phyloP scores from a whole-genome alignment of 2,797 vertebrate genomes.

The Cebuella pygmaea region DNA sequence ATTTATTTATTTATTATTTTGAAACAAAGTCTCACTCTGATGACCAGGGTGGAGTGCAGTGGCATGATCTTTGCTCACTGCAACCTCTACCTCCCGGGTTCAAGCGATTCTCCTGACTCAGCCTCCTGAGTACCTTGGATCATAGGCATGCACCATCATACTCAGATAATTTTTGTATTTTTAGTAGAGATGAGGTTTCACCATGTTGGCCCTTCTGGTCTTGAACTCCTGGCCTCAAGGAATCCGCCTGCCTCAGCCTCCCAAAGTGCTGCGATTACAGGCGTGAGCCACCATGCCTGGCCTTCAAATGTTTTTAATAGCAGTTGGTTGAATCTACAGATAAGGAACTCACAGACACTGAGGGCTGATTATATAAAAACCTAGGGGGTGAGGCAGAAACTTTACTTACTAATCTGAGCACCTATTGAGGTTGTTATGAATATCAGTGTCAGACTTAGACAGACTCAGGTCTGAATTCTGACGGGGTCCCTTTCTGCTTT shows the following conservation, averaged over 20 bases:
- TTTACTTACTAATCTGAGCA: background rate
- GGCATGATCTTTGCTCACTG: background rate
- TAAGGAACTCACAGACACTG: background rate
- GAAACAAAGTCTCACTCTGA: background rate
- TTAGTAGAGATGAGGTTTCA: background rate
- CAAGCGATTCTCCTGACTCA: background rate
- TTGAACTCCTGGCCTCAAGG: background rate
- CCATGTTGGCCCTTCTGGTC: background rate
- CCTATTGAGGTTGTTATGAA: background rate
- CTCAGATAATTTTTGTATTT: background rate
- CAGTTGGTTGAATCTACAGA: background rate
- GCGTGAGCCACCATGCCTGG: background rate
- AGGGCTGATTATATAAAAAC: background rate
- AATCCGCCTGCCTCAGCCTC: background rate
- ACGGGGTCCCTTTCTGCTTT: background rate
- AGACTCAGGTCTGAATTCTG: background rate
- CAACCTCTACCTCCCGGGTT: background rate
- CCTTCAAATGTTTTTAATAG: background rate
- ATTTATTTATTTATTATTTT: no score
- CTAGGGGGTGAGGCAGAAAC: background rate
- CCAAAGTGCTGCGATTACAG: background rate
- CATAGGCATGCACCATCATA: background rate
- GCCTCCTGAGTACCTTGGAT: background rate
- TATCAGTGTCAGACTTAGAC: background rate
- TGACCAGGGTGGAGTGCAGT: background rate